These are phyloP conservation scores for Achatina immaculata DNA, from an alignment of 1,140 invertebrate genomes.

Conservation along the genomic window DNA sequence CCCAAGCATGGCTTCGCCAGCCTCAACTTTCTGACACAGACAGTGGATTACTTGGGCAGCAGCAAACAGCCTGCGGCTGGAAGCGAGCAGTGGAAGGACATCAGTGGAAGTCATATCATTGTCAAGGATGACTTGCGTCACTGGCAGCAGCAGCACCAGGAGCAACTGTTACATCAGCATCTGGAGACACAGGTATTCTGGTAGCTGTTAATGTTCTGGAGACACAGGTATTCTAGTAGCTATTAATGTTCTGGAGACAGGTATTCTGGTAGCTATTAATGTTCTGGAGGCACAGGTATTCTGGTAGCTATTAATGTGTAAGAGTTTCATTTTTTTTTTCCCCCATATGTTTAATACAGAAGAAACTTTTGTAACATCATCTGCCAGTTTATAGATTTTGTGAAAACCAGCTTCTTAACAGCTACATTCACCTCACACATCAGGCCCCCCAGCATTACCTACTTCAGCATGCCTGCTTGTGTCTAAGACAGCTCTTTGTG, in stretches of 20 bases:
- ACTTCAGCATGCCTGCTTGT: too few species aligned
- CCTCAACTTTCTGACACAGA: background rate
- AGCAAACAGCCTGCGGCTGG: background rate
- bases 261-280: background rate
- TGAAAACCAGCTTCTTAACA: too few species aligned
- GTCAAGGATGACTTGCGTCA: slow-evolving; percentile 42
- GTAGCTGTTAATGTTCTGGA: background rate
- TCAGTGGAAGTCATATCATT: background rate
- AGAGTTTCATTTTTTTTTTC: too few species aligned
- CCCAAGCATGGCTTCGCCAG: background rate
- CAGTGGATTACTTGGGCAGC: background rate
- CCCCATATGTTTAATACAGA: too few species aligned
- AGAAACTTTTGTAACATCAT: too few species aligned
- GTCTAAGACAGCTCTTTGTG: too few species aligned
- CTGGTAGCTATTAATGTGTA: background rate
- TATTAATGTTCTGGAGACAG: background rate
- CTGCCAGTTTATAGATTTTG: too few species aligned
- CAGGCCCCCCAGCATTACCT: too few species aligned
- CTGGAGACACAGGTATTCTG: slow-evolving; percentile 44
- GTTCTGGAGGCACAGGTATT: background rate
- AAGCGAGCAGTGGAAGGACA: slow-evolving; percentile 24
- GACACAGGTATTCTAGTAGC: background rate
- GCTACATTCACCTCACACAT: too few species aligned
- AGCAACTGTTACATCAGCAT: slow-evolving; percentile 46
- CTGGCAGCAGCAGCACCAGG: slow-evolving; percentile 56